Base-by-base conservation (phyloP, 2,888 invertebrate genomes). In the Diadromus collaris region DNA sequence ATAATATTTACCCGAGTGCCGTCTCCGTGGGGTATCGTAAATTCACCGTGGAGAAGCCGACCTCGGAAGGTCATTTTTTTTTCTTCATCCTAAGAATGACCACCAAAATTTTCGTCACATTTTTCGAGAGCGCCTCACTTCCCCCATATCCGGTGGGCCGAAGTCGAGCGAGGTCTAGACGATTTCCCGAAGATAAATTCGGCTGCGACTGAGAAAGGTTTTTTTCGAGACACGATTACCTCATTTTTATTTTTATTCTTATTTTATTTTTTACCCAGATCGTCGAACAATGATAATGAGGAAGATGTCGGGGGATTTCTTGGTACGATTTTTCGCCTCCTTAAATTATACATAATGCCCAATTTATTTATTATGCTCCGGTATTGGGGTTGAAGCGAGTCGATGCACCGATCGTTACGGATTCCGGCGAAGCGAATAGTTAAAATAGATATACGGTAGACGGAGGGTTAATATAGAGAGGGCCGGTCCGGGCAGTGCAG, bases 371-470 rank as follows among this genome's bases (percentile, higher is more conserved):
- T 77, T 69, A 24, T 24, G 44, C 27, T 60, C 58, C 13, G 19
- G 44, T 60, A n/a, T 21, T 56, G 29, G 67, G 58, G 34, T 56
- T n/a, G 38, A 63, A 65, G 16, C 56, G 41, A 38, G 46, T 48
- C 27, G n/a, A 41, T 68, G 34, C 48, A 67, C 38, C 29, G 58
- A 79, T 76, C 67, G 76, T 32, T 41, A 1, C 13, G 78, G 78
- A 83, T 85, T 83, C 84, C 79, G 76, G 78, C 78, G 76, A 81
- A 83, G 76, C 79, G 80, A 86, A 89, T 88, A 89, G 88, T 88
- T 88, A 87, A 88, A 85, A 86, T 87, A 86, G 87, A 88, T 88
- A 87, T 88, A 89, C 88, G 86, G 86, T 83, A 82, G 87, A 86
- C 86, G 85, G 86, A 84, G 83, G 64, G 41, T 85, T 88, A 88